Conservation (phyloP, 2,888 invertebrate genomes). For the Pomacea canaliculata region DNA sequence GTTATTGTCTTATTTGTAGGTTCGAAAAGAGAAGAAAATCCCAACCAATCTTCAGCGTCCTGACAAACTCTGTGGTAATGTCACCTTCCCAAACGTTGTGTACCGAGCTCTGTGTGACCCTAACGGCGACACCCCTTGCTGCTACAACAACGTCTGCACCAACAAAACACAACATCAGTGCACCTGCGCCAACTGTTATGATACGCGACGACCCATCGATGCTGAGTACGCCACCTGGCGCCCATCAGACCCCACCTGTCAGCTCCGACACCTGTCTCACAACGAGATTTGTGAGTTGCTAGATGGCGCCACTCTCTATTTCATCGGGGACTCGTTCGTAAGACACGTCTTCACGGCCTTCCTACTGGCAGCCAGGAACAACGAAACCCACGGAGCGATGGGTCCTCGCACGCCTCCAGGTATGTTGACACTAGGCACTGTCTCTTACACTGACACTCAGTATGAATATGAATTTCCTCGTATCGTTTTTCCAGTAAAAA, state of each 20-base stretch:
- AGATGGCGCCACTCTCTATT: slow-evolving; percentile 13
- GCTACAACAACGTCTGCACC: background rate
- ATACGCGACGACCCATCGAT: slow-evolving; percentile 27
- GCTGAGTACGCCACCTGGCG: slow-evolving; percentile 36
- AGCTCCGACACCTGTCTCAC: slow-evolving; percentile 3
- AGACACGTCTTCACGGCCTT: slow-evolving; percentile 30
- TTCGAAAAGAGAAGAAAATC: too few relatives aligned
- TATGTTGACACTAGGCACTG: background rate
- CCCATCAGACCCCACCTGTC: slow-evolving; percentile 18
- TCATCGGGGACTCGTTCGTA: slow-evolving; percentile 32
- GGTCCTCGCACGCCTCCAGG: background rate
- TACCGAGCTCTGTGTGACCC: too few relatives aligned
- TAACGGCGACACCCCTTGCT: too few relatives aligned
- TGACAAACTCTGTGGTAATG: too few relatives aligned
- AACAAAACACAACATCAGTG: slow-evolving; percentile 22
- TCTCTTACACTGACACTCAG: too few relatives aligned
- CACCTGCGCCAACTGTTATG: slow-evolving; percentile 27
- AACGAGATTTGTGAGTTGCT: slow-evolving; percentile 20
- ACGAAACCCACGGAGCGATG: slow-evolving; percentile 7
- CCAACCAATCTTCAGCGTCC: too few relatives aligned
- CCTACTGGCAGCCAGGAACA: slow-evolving; percentile 12
- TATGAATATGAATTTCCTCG: too few relatives aligned
- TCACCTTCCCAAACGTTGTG: too few relatives aligned
- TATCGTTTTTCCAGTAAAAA: too few relatives aligned
- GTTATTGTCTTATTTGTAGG: too few relatives aligned